Conservation (phyloP, 2,797 vertebrate species). For the Halcyon smyrnensis region DNA sequence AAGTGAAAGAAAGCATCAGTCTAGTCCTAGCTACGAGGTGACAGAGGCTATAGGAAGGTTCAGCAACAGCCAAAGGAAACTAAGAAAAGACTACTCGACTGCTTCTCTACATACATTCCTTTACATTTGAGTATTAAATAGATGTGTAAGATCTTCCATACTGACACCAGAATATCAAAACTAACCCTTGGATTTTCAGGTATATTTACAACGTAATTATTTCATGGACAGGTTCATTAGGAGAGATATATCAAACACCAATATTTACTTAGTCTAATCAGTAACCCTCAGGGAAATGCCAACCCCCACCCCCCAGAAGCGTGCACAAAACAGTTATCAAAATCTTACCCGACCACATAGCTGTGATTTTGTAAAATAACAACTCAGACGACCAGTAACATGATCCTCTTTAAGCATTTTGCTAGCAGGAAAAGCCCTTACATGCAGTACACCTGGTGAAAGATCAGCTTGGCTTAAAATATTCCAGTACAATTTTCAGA, state of each 20-base stretch:
- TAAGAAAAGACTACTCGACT: constrained; percentile 74
- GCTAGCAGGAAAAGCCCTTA: constrained; percentile 86
- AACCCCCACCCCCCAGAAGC: constrained; percentile 79
- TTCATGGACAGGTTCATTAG: constrained; percentile 78
- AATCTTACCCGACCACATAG: constrained; percentile 81
- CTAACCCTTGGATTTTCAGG: constrained; percentile 81
- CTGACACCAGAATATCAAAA: constrained; percentile 83
- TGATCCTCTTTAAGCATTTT: constrained; percentile 84
- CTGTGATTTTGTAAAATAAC: constrained; percentile 84
- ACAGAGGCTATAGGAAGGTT: constrained; percentile 75
- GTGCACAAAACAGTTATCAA: constrained; percentile 84
- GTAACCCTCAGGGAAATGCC: constrained; percentile 82
- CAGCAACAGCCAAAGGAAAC: constrained; percentile 75
- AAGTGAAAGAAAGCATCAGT: constrained; percentile 75
- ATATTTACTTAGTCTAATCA: constrained; percentile 79
- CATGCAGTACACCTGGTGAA: constrained; percentile 83
- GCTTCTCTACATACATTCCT: constrained; percentile 76
- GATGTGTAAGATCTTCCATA: constrained; percentile 82
- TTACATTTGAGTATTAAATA: constrained; percentile 77
- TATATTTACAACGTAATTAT: constrained; percentile 82
- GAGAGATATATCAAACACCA: constrained; percentile 81
- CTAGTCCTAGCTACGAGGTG: constrained; percentile 70
- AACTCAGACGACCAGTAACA: constrained; percentile 85
- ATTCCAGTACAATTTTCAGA: constrained; percentile 91
- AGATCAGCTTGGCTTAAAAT: constrained; percentile 86